Evolutionary conservation across 1,140 invertebrate species (phyloP), one percentile per base, ranked within the genome.

Genomic region (Pogonomyrmex barbatus): DNA sequence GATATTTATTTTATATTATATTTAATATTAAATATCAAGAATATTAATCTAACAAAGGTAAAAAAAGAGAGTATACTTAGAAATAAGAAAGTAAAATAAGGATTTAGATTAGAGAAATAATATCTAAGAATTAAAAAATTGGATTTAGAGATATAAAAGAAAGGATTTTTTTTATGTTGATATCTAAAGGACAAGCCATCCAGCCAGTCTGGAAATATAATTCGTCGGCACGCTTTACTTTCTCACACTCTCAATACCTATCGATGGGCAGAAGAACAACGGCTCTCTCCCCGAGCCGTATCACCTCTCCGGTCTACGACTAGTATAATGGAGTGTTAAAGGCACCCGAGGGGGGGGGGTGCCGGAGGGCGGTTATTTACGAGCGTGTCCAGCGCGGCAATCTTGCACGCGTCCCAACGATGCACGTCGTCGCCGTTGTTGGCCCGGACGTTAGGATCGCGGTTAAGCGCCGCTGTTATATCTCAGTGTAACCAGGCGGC

Each of bases 401-500:
- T 90, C 89, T 88, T 62, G 68, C 30, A 62, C 30, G 47, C 52
- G 85, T 87, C 24, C 65, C 88, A 89, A 89, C 77, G 88, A 70
- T 89, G 79, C 88, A 89, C 88, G 89, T 84, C 68, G 76, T 24
- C 47, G 58, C n/a, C 83, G 82, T 81, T 47, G 76, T 76, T 24
- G 33, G 63, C 36, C 45, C 52, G 73, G 24, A 62, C 71, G 58
- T 75, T 63, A 62, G 73, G 36, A 76, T 85, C 82, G 30, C 68
- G 65, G 77, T 81, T 76, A 77, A 83, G 33, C 87, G 36, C 62
- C 24, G 45, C 68, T 63, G 67, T 90, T 90, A 65, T 90, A 90
- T 90, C 76, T 87, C 84, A 24, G 63, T 89, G 75, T 76, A 82
- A 89, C 88, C 88, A 89, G 87, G 56, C 82, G 82, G 47, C 82